These are phyloP conservation scores for Chamaetylas fuelleborni DNA, from an alignment of 2,113 vertebrate genomes.

Conservation along the genomic window DNA sequence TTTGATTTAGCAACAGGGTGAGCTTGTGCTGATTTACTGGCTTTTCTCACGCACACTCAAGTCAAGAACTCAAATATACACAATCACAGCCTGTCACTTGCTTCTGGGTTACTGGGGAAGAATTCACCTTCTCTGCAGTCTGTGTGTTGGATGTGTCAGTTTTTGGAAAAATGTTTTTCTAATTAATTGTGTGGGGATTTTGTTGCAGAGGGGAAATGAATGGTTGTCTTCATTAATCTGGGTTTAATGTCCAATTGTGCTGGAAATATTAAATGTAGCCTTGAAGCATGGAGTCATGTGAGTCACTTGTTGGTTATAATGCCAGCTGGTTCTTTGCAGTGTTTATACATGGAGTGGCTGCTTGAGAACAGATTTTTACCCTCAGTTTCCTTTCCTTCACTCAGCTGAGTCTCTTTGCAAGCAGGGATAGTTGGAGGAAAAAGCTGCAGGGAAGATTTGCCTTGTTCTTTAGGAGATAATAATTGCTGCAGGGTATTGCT, in stretches of 20 bases:
- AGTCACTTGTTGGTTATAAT: not conserved
- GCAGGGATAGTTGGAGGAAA: not conserved
- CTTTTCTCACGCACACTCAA: not conserved
- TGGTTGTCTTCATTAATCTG: not conserved
- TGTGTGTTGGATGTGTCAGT: not conserved
- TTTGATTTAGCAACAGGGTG: not conserved
- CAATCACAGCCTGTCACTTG: not conserved
- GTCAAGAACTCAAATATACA: not conserved
- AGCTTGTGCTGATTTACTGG: not conserved
- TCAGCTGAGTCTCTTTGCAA: not conserved
- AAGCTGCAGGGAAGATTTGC: not conserved
- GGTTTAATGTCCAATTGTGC: not conserved
- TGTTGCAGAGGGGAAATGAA: not conserved
- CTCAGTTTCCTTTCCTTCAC: not conserved
- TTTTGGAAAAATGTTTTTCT: not conserved
- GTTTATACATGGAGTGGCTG: not conserved
- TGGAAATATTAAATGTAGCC: not conserved
- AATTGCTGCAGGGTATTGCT: not conserved
- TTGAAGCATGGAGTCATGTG: not conserved
- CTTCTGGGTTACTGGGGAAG: not conserved
- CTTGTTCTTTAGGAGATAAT: not conserved
- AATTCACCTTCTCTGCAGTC: not conserved
- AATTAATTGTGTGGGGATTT: not conserved
- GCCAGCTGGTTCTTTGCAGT: not conserved
- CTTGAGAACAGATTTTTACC: not conserved